Conservation (phyloP, 37 sponge, comb jelly and placozoan species). For the Aphrocallistes beatrix region DNA sequence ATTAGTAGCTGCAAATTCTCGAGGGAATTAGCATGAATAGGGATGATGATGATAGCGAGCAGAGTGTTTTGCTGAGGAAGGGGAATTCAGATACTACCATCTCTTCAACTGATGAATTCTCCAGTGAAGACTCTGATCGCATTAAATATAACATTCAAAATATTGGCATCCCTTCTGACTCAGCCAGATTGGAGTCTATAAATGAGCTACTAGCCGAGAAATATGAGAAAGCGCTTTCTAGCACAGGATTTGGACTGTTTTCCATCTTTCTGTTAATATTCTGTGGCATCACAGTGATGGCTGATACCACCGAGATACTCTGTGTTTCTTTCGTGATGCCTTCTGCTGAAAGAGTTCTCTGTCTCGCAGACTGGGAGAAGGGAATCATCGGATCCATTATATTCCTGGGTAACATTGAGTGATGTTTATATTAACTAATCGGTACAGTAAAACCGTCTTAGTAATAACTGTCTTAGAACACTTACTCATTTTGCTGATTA, state of each 20-base stretch:
- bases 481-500: background rate
- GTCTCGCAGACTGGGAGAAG: slow-evolving; percentile 23
- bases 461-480: background rate
- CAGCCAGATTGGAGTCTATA: background rate
- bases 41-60: background rate
- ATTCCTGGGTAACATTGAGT: slow-evolving; percentile 23
- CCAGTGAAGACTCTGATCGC: too few species aligned
- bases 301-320: slow-evolving; percentile 57
- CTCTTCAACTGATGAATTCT: too few species aligned
- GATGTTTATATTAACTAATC: background rate
- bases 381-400: slow-evolving; percentile 48
- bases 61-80: background rate
- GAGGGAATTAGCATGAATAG: too few species aligned
- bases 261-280: slow-evolving; percentile 37
- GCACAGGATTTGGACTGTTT: slow-evolving; percentile 40
- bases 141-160: too few species aligned
- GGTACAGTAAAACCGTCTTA: background rate
- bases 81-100: too few species aligned
- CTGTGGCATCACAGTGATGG: slow-evolving; percentile 49
- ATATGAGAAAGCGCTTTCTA: slow-evolving; percentile 23
- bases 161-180: too few species aligned
- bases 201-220: background rate
- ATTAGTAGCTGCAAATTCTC: too few species aligned
- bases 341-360: slow-evolving; percentile 21
- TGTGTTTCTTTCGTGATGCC: slow-evolving; percentile 44